These are phyloP conservation scores for Melanerpes formicivorus DNA, from an alignment of 2,113 vertebrate species.

Conservation along the genomic window DNA sequence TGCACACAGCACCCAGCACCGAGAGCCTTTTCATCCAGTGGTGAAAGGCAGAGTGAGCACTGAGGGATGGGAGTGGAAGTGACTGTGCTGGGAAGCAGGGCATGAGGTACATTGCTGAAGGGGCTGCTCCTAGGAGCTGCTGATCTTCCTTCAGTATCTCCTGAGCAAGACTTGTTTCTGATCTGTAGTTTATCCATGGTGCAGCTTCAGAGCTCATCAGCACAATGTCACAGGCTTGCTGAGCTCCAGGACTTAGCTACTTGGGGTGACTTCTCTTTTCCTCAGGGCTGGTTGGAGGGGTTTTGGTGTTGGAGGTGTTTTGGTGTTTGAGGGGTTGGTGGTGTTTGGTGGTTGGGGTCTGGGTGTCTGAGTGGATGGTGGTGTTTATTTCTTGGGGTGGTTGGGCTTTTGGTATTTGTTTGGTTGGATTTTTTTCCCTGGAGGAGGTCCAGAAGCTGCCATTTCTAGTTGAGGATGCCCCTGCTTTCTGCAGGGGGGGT, in stretches of 20 bases:
- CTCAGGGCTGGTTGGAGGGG: no score
- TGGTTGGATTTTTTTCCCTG: neutral
- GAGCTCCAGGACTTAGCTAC: neutral
- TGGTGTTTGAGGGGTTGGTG: no score
- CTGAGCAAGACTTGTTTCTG: neutral
- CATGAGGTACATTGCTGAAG: neutral
- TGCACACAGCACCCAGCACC: neutral
- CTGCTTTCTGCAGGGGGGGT: no score
- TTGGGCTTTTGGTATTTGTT: no score
- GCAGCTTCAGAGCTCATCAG: neutral
- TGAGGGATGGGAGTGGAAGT: neutral
- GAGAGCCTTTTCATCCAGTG: constrained; percentile 52
- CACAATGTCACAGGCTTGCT: neutral
- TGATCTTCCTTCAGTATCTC: neutral
- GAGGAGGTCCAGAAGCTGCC: neutral
- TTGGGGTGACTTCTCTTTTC: rapidly evolving
- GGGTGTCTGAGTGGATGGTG: no score
- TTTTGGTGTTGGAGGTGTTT: no score
- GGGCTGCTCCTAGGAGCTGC: constrained; percentile 8
- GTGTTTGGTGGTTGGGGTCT: no score
- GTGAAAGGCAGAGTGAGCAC: constrained; percentile 1
- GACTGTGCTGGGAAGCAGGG: constrained; percentile 13
- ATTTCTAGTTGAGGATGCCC: neutral
- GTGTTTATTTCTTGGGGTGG: no score
- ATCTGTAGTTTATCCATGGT: neutral